Base-by-base conservation (phyloP, 1,140 invertebrate species). In the Cydia amplana region DNA sequence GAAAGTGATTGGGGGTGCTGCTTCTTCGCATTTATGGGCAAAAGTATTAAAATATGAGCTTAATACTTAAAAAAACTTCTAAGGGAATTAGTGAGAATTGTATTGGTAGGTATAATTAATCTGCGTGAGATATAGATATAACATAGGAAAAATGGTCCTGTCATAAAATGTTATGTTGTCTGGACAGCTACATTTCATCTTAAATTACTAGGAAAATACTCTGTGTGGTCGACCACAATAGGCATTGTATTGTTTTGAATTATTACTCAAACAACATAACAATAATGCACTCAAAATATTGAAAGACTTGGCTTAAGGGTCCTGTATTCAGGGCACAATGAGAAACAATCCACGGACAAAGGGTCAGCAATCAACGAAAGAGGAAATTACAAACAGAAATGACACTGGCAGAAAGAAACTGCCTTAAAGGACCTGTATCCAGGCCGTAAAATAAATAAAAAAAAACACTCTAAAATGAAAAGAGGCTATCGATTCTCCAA, bases 281-380 rank as follows among this genome's bases (percentile, higher is more conserved):
- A 60, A 23, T 60, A 60, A 60, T 60, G 55, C 55, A 60, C 55
- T 60, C 55, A 20, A 60, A 60, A 60, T 60, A 60, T 43, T 43
- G 40, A 43, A 60, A 60, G 55, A 23, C 55, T 60, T 20, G 55
- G n/a, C 55, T 23, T 23, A 12, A 10, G 55, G 20, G 12, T 10
- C 20, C 55, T 23, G 55, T 60, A 60, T 60, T 60, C 20, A 60
- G 20, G 20, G 20, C 55, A 23, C 55, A 60, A 60, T 60, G 20
- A 60, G n/a, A 23, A 60, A 9, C 20, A 23, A 10, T 23, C 4
- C 51, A 18, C 20, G 20, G 18, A 23, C 20, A 60, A 60, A 60
- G 14, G 43, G 55, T 20, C 55, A 60, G 55, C 55, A 60, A 23
- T 60, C 20, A 60, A 60, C 9, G 55, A 60, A 60, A 60, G 6